Conservation (phyloP, 1,140 invertebrate species). For the Apis cerana region DNA sequence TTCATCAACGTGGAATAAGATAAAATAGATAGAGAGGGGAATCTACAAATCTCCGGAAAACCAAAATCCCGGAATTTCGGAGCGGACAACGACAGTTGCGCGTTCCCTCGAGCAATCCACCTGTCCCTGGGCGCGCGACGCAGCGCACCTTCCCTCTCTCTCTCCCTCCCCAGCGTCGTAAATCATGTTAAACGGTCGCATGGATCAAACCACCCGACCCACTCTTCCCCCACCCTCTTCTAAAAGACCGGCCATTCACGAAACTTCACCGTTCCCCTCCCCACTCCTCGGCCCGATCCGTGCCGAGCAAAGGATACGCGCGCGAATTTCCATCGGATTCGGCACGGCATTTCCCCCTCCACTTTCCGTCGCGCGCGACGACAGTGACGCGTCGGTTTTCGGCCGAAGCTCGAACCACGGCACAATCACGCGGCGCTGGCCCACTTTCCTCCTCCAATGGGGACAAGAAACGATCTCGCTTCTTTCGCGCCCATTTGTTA, state of each 20-base stretch:
- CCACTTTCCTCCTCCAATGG: slow-evolving; percentile 35
- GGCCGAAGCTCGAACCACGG: slow-evolving; percentile 61
- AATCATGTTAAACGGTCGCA: slow-evolving; percentile 2
- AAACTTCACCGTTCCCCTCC: too few relatives aligned
- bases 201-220: not conserved
- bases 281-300: too few relatives aligned
- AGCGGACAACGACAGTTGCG: too few relatives aligned
- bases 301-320: not conserved
- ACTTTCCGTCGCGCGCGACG: slow-evolving; percentile 61
- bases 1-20: too few relatives aligned
- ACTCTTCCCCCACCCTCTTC: not conserved
- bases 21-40: too few relatives aligned
- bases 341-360: not conserved
- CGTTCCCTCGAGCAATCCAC: not conserved
- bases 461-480: too few relatives aligned
- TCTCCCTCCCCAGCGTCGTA: not conserved
- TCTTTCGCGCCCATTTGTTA: too few relatives aligned
- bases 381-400: slow-evolving; percentile 77
- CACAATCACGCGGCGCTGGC: too few relatives aligned
- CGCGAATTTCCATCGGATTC: not conserved
- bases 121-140: not conserved
- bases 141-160: not conserved
- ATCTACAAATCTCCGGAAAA: too few relatives aligned
- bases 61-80: too few relatives aligned
- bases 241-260: not conserved